Evolutionary conservation across 1,140 invertebrate species (phyloP), one percentile per base, ranked within the genome.

Genomic region (Wiebesia pumilae): DNA sequence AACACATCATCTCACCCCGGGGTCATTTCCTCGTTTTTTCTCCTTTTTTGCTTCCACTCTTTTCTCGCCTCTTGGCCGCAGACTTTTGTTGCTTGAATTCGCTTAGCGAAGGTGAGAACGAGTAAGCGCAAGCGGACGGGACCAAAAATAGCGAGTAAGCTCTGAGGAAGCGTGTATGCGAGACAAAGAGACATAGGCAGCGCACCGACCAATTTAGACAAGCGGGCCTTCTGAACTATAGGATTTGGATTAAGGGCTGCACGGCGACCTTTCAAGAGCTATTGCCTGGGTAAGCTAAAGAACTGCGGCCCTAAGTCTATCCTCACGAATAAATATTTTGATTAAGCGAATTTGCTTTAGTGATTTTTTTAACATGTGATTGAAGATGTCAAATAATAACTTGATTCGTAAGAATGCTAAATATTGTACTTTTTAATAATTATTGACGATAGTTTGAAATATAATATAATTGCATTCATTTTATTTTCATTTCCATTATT

Each of bases 81-180:
- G 51, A 71, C 88, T 82, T 78, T 86, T 85, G n/a, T 79, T 43
- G 38, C 54, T 86, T 47, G 78, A 38, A 75, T 85, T 85, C 43
- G 84, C 89, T 88, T 89, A 86, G 83, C 88, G 78, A 88, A 77
- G 73, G 88, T 90, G 90, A 90, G 89, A 89, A 90, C 90, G 73
- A 80, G 47, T 40, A 51, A 62, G 21, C 27, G 19, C 47, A 21
- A 38, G n/a, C 35, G 62, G 4, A 54, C 83, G 21, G 27, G 21
- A 54, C 51, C n/a, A 80, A 33, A 80, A 62, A 80, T 62, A 80
- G 16, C 78, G 21, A 38, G 54, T 6, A 3, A 80, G 38, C 71
- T 24, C 38, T 7, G 71, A 75, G 71, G 38, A 75, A 43, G 71
- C 35, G 40, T 14, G 69, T 19, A 62, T 62, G 30, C 30, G 54